Base-by-base conservation (phyloP, 1,140 invertebrate species). In the Hesperophylax magnus region DNA sequence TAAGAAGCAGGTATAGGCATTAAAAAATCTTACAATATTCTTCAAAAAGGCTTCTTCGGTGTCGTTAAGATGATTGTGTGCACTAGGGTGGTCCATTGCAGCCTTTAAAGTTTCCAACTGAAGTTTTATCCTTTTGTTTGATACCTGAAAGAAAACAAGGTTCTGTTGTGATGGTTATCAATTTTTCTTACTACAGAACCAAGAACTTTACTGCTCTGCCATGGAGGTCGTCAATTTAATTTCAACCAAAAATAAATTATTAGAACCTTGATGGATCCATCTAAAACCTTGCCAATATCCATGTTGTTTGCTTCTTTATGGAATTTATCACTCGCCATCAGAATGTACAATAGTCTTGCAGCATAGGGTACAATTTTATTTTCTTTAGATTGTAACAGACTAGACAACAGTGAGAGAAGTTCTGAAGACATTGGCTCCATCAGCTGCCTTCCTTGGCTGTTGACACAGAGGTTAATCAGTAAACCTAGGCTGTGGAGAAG, bases 21-120 rank as follows among this genome's bases (percentile, higher is more conserved):
- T 47, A 47, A 8, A n/a, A 61, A 61, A 71, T 78, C 80, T 80
- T 80, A 84, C 83, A 75, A 84, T 84, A 80, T 84, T 80, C 56
- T 76, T n/a, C 65, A 84, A 63, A 58, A 78, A 84, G 20, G 54
- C 67, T 34, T 80, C 80, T 80, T 84, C 80, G 24, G 74, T 22
- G 22, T 79, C 67, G 20, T 79, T 56, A 9, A 84, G 47, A 71
- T 84, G 67, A 60, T 81, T 47, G 61, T 84, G 80, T 14, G 80
- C 69, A 22, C 15, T 65, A 7, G 65, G 27, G 3, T 81, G 56
- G 61, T 81, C 76, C 24, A 84, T 84, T 4, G 81, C 83, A 67
- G 78, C 63, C 53, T 78, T 84, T 54, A 84, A 75, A 6, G 78
- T 65, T 63, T 84, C 80, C 24, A 84, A 18, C 69, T 84, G 83